Conservation (phyloP, 2,797 vertebrate species). For the Pipistrellus pygmaeus region DNA sequence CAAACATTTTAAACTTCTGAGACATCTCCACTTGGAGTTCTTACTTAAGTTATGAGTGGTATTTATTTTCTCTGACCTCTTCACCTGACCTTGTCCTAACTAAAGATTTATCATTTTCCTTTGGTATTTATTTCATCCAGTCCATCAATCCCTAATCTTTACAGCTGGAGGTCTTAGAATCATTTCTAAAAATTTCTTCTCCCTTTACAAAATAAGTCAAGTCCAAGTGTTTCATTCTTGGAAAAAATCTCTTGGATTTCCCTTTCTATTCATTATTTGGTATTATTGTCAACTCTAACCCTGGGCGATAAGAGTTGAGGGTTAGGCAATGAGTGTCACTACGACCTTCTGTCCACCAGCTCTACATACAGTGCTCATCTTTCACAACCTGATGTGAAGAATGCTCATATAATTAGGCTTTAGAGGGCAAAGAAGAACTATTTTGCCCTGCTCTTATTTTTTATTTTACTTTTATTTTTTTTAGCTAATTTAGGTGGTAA, state of each 20-base stretch:
- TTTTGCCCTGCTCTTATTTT: conserved; percentile 31
- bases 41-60: background rate
- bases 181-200: background rate
- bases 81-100: background rate
- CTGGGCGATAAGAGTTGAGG: background rate
- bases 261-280: background rate
- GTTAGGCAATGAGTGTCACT: background rate
- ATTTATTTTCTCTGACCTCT: background rate
- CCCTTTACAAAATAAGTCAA: conserved; percentile 5
- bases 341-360: background rate
- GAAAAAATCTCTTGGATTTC: background rate
- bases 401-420: background rate
- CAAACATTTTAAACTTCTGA: background rate
- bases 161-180: background rate
- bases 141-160: background rate
- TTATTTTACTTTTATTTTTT: background rate
- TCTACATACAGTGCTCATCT: background rate
- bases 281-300: too few species aligned
- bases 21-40: background rate
- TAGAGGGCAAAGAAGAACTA: background rate
- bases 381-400: background rate
- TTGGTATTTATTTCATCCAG: background rate
- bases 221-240: background rate
- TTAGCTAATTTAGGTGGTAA: background rate
- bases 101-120: background rate